Evolutionary conservation across 1,140 invertebrate species (phyloP).

Genomic region (Nebria ingens): DNA sequence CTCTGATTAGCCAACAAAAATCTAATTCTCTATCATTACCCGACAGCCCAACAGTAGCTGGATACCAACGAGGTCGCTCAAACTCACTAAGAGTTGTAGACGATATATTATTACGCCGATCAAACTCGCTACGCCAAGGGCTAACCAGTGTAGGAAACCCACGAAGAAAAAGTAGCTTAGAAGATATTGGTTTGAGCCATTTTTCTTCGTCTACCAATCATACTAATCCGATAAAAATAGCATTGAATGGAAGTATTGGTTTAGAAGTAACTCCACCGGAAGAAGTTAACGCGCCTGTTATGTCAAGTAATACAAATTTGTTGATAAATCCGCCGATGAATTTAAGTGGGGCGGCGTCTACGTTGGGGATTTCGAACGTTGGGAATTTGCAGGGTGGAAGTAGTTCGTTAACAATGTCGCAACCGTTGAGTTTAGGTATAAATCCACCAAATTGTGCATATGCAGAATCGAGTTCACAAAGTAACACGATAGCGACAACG

Average conservation of each 20-base stretch:
- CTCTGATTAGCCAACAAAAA: slow-evolving; percentile 61
- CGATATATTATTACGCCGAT: slow-evolving; percentile 70
- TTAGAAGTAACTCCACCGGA: slow-evolving; percentile 72
- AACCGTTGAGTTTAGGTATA: slow-evolving; percentile 21
- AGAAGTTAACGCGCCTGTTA: slow-evolving; percentile 44
- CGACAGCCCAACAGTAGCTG: slow-evolving; percentile 71
- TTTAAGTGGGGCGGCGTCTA: slow-evolving; percentile 23
- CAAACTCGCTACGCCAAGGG: slow-evolving; percentile 73
- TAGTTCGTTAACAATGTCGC: slow-evolving; percentile 32
- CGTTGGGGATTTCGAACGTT: slow-evolving; percentile 34
- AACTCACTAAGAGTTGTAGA: slow-evolving; percentile 76
- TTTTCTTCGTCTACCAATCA: slow-evolving; percentile 52
- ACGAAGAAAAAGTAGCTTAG: slow-evolving; percentile 67
- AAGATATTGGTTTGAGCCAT: slow-evolving; percentile 74
- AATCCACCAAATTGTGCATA: slow-evolving; percentile 21
- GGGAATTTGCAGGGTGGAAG: slow-evolving; percentile 39
- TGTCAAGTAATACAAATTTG: slow-evolving; percentile 43
- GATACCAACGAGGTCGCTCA: slow-evolving; percentile 64
- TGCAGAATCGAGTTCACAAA: slow-evolving; percentile 15
- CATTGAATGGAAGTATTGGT: slow-evolving; percentile 74
- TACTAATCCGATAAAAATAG: slow-evolving; percentile 68
- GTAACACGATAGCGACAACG: slow-evolving; percentile 22
- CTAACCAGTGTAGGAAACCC: slow-evolving; percentile 42
- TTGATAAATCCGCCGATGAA: slow-evolving; percentile 42
- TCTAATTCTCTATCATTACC: slow-evolving; percentile 79